Percentiles rank a stretch among this genome's conserved stretches.
Conservation (phyloP, 2,113 vertebrate genomes). For the Erinaceus europaeus region DNA sequence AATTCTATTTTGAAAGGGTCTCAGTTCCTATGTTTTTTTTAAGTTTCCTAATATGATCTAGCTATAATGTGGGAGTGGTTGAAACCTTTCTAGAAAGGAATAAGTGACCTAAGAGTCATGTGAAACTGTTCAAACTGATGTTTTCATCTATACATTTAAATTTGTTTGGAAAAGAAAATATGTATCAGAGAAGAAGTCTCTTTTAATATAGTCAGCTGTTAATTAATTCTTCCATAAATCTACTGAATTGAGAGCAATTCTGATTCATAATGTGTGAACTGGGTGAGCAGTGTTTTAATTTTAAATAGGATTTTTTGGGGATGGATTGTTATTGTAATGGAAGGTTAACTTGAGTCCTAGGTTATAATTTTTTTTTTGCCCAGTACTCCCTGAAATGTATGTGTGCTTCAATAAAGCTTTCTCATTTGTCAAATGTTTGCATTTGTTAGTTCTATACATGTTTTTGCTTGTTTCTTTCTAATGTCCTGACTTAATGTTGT, state of each 20-base stretch:
- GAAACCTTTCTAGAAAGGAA: constrained; percentile 10
- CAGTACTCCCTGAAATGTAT: neutral
- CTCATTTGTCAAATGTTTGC: constrained; percentile 34
- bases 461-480: constrained; percentile 14
- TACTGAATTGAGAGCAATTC: neutral
- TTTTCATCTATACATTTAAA: neutral
- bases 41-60: constrained; percentile 18
- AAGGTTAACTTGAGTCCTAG: neutral
- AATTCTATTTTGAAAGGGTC: neutral
- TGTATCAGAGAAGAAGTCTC: neutral
- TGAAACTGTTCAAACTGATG: neutral
- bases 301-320: neutral
- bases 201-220: neutral
- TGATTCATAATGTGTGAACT: neutral
- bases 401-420: constrained; percentile 67
- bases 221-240: neutral
- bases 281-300: neutral
- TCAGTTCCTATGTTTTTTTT: neutral
- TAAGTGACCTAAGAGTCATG: neutral
- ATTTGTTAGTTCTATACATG: constrained; percentile 23
- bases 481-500: neutral
- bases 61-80: neutral
- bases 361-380: constrained; percentile 28
- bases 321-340: neutral
- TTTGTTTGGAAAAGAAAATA: neutral